These are phyloP conservation scores for Silurus aristotelis DNA, from an alignment of 2,797 vertebrate genomes.

Conservation along the genomic window DNA sequence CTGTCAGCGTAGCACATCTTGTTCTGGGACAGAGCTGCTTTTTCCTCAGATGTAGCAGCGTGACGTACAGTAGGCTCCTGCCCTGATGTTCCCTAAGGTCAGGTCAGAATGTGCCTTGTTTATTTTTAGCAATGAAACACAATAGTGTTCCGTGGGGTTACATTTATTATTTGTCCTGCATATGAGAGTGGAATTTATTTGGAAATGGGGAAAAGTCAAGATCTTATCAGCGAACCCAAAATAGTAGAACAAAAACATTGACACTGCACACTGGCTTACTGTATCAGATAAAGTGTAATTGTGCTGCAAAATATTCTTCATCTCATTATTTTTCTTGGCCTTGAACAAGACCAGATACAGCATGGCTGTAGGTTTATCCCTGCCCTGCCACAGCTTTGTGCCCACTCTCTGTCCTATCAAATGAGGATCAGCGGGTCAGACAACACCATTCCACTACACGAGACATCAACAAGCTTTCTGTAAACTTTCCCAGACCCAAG, in stretches of 20 bases:
- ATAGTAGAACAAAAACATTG: constrained; percentile 54
- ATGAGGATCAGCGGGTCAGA: constrained; percentile 71
- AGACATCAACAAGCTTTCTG: constrained; percentile 72
- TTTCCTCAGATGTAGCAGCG: constrained; percentile 44
- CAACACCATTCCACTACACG: constrained; percentile 76
- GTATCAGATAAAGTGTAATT: constrained; percentile 51
- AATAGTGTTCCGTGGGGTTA: constrained; percentile 52
- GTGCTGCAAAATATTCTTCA: constrained; percentile 58
- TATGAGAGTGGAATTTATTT: constrained; percentile 62
- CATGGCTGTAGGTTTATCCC: constrained; percentile 56
- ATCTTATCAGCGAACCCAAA: constrained; percentile 32
- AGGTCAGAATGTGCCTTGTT: constrained; percentile 41
- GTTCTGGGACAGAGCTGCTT: constrained; percentile 29
- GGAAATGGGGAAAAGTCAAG: constrained; percentile 41
- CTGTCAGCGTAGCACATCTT: background rate
- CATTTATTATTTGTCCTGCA: constrained; percentile 63
- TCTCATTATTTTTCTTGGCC: constrained; percentile 60
- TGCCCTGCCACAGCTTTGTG: constrained; percentile 67
- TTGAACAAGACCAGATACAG: constrained; percentile 67
- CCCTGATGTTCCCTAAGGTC: background rate
- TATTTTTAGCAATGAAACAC: constrained; percentile 70
- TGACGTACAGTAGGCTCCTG: background rate
- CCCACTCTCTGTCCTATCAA: constrained; percentile 64
- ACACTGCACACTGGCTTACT: constrained; percentile 51
- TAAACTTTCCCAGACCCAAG: constrained; percentile 80